Base-by-base conservation (phyloP, 2,888 invertebrate genomes). In the Matsumyia berberina region DNA sequence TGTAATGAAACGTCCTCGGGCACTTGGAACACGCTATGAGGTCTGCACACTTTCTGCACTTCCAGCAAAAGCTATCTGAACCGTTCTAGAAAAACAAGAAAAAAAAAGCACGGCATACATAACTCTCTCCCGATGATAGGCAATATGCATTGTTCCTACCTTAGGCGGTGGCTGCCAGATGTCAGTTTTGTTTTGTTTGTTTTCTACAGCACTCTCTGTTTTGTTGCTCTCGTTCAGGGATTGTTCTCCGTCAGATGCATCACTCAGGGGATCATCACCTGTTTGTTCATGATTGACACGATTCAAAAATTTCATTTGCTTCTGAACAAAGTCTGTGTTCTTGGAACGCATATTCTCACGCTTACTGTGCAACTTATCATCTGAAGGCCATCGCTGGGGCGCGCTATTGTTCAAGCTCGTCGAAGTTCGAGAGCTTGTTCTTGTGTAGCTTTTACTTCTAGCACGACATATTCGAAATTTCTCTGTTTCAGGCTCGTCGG, bases 11-110 rank as follows among this genome's bases (percentile, higher is more conserved):
- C 0, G 96, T 95, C 29, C 98, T 93, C 2, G 96, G 96, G 90
- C 98, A 98, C 17, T 95, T 95, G 33, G 95, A 95, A 90, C 98
- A 98, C 6, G 93, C 92, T 88, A 94, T 91, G 12, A 92, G 89
- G 0, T 93, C 92, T 1, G 93, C 93, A 53, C 95, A 95, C 89
- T 95, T 95, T 89, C 98, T 97, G 89, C 98, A 98, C 85, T 96
- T 93, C 98, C 98, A 99, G 91, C 98, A 99, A 91, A 95, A 98
- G 12, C 94, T 93, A 91, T 97, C 97, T 89, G 93, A 93, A 24
- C 93, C 92, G 46, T 88, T 88, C 93, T 93, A 79, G 46, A 90
- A 88, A 44, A 73, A 76, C n/a, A 79, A 37, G 5, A 55, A 60
- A 57, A 70, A 42, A 33, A 3, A 12, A n/a, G 1, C 15, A 39